phyloP scores from a whole-genome alignment of 2,797 vertebrate genomes.

The Pipistrellus pygmaeus region DNA sequence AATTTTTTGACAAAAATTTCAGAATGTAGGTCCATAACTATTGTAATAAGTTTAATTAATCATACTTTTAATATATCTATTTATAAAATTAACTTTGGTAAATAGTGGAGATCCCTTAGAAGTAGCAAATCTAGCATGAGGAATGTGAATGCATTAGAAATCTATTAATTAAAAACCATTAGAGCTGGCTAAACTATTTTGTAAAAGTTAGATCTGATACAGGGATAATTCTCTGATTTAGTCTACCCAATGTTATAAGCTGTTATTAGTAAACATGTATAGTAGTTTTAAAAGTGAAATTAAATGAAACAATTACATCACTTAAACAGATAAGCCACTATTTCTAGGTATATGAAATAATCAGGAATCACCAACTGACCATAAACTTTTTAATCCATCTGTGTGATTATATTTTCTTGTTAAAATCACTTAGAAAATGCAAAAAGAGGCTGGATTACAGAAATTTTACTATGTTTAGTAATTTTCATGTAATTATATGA shows the following conservation, averaged over 20 bases:
- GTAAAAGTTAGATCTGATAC: neutral
- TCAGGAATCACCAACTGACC: neutral
- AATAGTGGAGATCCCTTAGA: neutral
- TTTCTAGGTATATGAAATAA: neutral
- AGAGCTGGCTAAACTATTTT: neutral
- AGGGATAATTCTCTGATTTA: neutral
- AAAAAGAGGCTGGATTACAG: neutral
- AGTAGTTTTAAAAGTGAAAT: conserved; percentile 34
- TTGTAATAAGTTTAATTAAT: conserved; percentile 39
- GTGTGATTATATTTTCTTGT: neutral
- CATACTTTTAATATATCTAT: neutral
- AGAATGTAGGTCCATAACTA: neutral
- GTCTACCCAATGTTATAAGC: neutral
- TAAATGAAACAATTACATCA: conserved; percentile 21
- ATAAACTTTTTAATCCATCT: neutral
- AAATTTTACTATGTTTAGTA: neutral
- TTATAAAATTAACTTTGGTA: neutral
- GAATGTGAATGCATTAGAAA: neutral
- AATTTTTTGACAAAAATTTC: conserved; percentile 26
- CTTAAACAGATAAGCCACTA: neutral
- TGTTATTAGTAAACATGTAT: neutral
- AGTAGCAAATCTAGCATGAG: neutral
- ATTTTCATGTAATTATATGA: conserved; percentile 3
- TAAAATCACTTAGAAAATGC: conserved; percentile 33
- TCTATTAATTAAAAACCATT: neutral